These are phyloP conservation scores for Ciconia maguari DNA, from an alignment of 2,113 vertebrate species.

Conservation along the genomic window DNA sequence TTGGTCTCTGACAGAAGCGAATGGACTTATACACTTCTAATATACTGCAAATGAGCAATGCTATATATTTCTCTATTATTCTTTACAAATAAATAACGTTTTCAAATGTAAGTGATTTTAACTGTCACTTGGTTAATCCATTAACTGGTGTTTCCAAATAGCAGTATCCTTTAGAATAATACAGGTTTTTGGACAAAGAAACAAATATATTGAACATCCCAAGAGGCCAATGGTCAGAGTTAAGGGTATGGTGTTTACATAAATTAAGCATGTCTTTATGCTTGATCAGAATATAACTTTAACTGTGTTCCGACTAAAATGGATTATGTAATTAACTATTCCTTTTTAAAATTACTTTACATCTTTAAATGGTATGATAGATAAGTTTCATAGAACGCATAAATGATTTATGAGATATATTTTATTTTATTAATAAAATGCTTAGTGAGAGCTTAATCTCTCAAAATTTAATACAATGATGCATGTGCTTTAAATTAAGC, in stretches of 20 bases:
- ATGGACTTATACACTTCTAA: constrained; percentile 56
- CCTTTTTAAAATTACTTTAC: constrained; percentile 62
- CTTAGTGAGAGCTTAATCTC: constrained; percentile 48
- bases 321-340: constrained; percentile 56
- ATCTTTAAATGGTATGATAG: constrained; percentile 57
- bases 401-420: constrained; percentile 59
- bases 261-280: constrained; percentile 31
- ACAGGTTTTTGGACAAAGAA: constrained; percentile 31
- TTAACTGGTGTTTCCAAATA: constrained; percentile 18
- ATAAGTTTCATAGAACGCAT: constrained; percentile 44
- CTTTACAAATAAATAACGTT: constrained; percentile 36
- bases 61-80: constrained; percentile 36
- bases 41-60: constrained; percentile 49
- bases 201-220: constrained; percentile 24
- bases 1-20: constrained; percentile 54
- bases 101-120: constrained; percentile 48
- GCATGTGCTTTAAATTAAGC: constrained; percentile 48
- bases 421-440: constrained; percentile 69
- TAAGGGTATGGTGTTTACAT: constrained; percentile 57
- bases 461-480: constrained; percentile 49
- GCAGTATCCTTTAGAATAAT: background rate
- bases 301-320: background rate
- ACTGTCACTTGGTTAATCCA: constrained; percentile 43
- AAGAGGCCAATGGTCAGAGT: constrained; percentile 43
- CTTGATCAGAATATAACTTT: constrained; percentile 35